phyloP scores from a whole-genome alignment of 2,113 vertebrate genomes.

The Mugil cephalus region DNA sequence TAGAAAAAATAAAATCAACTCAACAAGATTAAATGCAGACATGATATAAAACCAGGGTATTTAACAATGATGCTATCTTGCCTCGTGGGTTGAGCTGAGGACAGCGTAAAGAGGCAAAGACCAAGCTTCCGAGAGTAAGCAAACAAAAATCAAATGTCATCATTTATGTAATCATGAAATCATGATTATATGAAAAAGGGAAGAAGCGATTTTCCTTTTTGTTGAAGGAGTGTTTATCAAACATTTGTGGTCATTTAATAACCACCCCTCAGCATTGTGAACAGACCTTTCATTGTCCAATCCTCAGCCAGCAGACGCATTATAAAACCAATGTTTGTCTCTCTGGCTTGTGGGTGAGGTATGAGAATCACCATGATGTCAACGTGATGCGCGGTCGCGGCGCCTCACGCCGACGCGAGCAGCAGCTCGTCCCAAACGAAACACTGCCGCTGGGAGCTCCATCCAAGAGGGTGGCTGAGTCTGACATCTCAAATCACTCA shows the following conservation, averaged over 20 bases:
- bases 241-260: not conserved
- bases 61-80: not conserved
- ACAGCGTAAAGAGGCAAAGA: too few species aligned
- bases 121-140: too few species aligned
- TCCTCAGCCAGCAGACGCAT: not conserved
- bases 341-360: not conserved
- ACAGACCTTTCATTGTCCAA: not conserved
- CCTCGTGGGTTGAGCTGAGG: not conserved
- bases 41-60: not conserved
- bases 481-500: not conserved
- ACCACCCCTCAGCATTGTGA: not conserved
- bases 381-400: not conserved
- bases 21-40: not conserved
- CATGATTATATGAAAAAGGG: constrained; percentile 3
- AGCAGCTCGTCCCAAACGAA: not conserved
- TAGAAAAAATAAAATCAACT: not conserved
- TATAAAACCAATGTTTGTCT: constrained; percentile 10
- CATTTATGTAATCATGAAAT: too few species aligned
- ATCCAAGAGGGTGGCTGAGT: not conserved
- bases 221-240: not conserved
- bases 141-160: not conserved
- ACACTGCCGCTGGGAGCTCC: not conserved
- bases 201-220: constrained; percentile 8
- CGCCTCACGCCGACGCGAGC: not conserved
- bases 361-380: not conserved